Conservation (phyloP, 2,113 vertebrate genomes). For the Halcyon malimbica region DNA sequence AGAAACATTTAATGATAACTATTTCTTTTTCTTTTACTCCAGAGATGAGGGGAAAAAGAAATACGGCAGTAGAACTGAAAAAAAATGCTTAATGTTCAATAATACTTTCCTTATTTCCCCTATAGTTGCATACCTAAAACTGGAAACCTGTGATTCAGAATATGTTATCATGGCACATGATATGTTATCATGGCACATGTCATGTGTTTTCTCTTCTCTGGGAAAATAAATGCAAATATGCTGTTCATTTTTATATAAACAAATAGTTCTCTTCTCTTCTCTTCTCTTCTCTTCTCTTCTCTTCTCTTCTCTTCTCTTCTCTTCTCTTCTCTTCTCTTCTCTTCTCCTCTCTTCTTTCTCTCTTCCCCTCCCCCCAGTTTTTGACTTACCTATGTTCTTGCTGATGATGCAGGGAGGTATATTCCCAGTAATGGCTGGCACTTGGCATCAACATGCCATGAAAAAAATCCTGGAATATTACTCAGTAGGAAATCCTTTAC, state of each 20-base stretch:
- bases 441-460: neutral
- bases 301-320: too few relatives aligned
- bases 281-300: too few relatives aligned
- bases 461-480: neutral
- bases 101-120: neutral
- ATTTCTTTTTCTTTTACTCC: neutral
- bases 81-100: neutral
- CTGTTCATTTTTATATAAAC: neutral
- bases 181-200: neutral
- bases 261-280: neutral
- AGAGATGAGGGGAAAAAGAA: neutral
- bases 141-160: neutral
- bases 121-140: neutral
- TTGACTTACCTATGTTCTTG: neutral
- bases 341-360: too few relatives aligned
- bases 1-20: slow-evolving; percentile 18
- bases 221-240: neutral
- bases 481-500: neutral
- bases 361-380: neutral
- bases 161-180: neutral
- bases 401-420: neutral
- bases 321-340: too few relatives aligned
- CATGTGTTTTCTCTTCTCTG: neutral
- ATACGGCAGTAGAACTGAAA: neutral
- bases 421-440: neutral